Evolutionary conservation across 2,888 invertebrate species (phyloP).

Genomic region (Drosophila picticornis): DNA sequence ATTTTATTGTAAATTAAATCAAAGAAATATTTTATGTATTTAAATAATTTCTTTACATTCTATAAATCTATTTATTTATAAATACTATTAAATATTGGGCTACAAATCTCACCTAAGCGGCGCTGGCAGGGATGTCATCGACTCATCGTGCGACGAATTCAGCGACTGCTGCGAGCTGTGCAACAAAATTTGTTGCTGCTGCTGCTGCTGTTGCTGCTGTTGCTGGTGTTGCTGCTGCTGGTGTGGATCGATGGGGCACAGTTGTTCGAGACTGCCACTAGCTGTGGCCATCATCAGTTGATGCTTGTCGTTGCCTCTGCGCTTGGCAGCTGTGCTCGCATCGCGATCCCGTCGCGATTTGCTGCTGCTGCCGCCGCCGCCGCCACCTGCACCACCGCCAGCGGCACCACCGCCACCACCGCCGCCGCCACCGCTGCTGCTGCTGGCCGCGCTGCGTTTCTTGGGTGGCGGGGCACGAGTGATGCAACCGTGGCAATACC

Average conservation of each 20-base stretch:
- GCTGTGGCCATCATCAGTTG: constrained; percentile 48
- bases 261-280: constrained; percentile 52
- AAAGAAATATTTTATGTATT: too few relatives aligned
- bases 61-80: constrained; percentile 2
- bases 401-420: constrained; percentile 53
- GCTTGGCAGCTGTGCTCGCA: constrained; percentile 78
- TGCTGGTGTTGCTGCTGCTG: constrained; percentile 55
- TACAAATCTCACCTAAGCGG: constrained; percentile 82
- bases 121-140: constrained; percentile 83
- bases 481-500: constrained; percentile 95
- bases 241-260: constrained; percentile 50
- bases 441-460: constrained; percentile 85
- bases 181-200: constrained; percentile 76
- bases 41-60: too few relatives aligned
- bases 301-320: constrained; percentile 63
- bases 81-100: background rate
- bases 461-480: constrained; percentile 92
- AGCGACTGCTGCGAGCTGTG: constrained; percentile 82
- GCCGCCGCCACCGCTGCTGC: constrained; percentile 65
- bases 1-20: too few relatives aligned
- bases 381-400: constrained; percentile 29
- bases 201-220: constrained; percentile 43
- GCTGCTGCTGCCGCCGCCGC: constrained; percentile 86
- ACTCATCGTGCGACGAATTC: constrained; percentile 85
- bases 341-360: constrained; percentile 86